Evolutionary conservation across 2,888 invertebrate species (phyloP).

Genomic region (Drosophila mayaguana): DNA sequence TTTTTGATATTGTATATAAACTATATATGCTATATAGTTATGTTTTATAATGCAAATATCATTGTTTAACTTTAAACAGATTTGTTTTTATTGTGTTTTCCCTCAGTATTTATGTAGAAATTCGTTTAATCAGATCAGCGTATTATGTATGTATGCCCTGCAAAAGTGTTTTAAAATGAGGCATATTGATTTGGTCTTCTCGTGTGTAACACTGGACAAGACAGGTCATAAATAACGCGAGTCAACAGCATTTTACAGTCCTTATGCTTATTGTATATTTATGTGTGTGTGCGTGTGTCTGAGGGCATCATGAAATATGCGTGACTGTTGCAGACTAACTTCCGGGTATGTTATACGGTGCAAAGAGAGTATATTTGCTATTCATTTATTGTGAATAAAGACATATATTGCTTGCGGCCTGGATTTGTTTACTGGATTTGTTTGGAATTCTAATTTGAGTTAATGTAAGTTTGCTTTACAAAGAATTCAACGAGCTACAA

Average conservation of each 20-base stretch:
- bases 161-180: neutral
- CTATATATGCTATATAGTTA: neutral
- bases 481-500: no score
- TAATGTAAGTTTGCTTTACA: no score
- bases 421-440: no score
- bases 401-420: no score
- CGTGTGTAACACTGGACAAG: neutral
- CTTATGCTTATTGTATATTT: slow-evolving; percentile 18
- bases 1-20: neutral
- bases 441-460: no score
- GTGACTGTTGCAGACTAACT: neutral
- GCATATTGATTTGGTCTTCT: neutral
- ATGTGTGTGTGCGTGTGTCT: slow-evolving; percentile 15
- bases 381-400: neutral
- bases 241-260: slow-evolving; percentile 36
- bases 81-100: neutral
- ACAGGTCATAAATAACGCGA: slow-evolving; percentile 60
- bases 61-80: neutral
- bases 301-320: slow-evolving; percentile 45
- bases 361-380: neutral
- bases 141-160: neutral
- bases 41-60: neutral
- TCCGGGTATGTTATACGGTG: neutral
- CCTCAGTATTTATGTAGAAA: neutral
- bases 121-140: neutral